These are phyloP conservation scores for Fukomys damarensis DNA, from an alignment of 2,113 vertebrate species.

Conservation along the genomic window DNA sequence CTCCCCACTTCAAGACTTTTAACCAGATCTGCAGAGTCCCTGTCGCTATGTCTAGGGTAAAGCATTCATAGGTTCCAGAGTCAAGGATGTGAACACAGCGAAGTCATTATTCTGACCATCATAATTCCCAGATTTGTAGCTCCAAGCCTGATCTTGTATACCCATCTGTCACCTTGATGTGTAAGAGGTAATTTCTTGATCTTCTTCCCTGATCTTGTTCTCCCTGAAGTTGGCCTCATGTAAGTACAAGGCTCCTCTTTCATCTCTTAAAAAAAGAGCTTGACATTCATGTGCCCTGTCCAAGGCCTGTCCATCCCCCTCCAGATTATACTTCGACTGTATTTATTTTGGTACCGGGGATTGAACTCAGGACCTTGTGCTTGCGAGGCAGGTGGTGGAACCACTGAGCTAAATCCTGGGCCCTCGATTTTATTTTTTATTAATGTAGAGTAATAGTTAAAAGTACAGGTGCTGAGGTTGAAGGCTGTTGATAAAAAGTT, in stretches of 20 bases:
- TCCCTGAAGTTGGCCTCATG: neutral
- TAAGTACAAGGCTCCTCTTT: neutral
- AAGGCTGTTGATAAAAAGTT: neutral
- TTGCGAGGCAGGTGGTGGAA: too few relatives aligned
- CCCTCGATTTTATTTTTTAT: neutral
- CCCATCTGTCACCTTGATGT: neutral
- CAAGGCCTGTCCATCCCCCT: neutral
- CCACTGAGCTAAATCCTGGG: too few relatives aligned
- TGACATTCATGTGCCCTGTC: neutral
- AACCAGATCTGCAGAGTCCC: neutral
- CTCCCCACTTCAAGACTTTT: neutral
- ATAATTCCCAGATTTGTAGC: neutral
- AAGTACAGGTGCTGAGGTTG: too few relatives aligned
- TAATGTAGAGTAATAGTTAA: neutral
- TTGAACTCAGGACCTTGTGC: too few relatives aligned
- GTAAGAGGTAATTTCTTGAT: neutral
- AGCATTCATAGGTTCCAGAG: neutral
- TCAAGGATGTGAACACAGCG: neutral
- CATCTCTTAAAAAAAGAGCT: neutral
- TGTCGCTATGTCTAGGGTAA: neutral
- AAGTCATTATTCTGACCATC: neutral
- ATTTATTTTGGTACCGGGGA: too few relatives aligned
- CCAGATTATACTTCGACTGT: neutral
- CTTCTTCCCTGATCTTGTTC: neutral
- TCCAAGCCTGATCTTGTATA: neutral